phyloP scores from a whole-genome alignment of 2,797 vertebrate species.

The Euphonia xanthogaster region DNA sequence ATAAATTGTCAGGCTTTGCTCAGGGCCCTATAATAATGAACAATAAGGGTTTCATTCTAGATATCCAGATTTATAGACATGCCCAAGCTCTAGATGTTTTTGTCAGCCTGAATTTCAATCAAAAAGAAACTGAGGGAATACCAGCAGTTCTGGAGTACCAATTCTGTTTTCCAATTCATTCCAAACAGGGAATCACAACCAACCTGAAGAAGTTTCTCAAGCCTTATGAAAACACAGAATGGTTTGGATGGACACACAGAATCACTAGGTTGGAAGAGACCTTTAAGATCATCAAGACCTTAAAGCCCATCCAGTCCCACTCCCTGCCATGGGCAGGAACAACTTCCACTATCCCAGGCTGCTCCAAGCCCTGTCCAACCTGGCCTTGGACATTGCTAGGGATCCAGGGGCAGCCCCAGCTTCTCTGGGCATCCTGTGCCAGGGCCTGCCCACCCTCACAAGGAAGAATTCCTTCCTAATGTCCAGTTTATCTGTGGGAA shows the following conservation, averaged over 20 bases:
- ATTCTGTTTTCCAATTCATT: neutral
- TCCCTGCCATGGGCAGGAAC: neutral
- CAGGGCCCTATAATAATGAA: neutral
- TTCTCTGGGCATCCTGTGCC: neutral
- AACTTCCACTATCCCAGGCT: fast-evolving
- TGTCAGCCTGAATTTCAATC: neutral
- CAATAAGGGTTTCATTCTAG: neutral
- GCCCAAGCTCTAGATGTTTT: neutral
- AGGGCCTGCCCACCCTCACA: fast-evolving
- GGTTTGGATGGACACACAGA: neutral
- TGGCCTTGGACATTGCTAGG: neutral
- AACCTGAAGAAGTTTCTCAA: neutral
- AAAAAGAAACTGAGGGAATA: neutral
- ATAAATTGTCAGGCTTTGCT: neutral
- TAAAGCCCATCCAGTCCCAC: fast-evolving
- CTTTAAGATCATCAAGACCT: neutral
- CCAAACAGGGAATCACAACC: neutral
- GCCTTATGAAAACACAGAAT: neutral
- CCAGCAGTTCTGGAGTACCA: neutral
- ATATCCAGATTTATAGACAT: neutral
- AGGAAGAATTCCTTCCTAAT: neutral
- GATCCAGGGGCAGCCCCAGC: neutral
- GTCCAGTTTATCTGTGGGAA: neutral
- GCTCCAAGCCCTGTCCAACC: fast-evolving
- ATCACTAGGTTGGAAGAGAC: neutral